phyloP scores from a whole-genome alignment of 2,113 vertebrate genomes.

The Picathartes gymnocephalus region DNA sequence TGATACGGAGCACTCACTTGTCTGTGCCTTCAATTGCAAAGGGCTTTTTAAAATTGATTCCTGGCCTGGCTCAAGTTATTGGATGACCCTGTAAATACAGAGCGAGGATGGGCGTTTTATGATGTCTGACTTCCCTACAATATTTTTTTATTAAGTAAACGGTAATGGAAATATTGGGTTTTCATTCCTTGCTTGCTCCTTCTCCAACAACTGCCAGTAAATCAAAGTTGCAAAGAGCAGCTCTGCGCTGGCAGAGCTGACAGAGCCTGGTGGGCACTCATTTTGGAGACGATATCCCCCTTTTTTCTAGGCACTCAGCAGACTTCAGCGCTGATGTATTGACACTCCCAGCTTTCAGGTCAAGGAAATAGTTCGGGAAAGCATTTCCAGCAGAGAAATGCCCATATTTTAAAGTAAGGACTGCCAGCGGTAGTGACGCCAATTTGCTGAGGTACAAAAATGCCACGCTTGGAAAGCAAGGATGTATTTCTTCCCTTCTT shows the following conservation, averaged over 20 bases:
- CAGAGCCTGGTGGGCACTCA: neutral
- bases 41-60: constrained; percentile 2
- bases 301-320: constrained; percentile 32
- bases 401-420: neutral
- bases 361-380: neutral
- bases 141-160: constrained; percentile 51
- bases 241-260: neutral
- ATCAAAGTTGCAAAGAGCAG: constrained; percentile 59
- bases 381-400: constrained; percentile 30
- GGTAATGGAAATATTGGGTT: constrained; percentile 57
- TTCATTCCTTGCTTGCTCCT: constrained; percentile 56
- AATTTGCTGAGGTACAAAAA: neutral
- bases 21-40: neutral
- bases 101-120: constrained; percentile 35
- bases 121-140: constrained; percentile 31
- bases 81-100: constrained; percentile 20
- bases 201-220: constrained; percentile 60
- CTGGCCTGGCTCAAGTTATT: neutral
- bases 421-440: neutral
- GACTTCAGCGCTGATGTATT: constrained; percentile 29
- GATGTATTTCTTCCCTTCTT: neutral
- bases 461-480: neutral
- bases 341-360: neutral
- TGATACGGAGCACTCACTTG: neutral
- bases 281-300: neutral